These are phyloP conservation scores for Gobius niger DNA, from an alignment of 2,113 vertebrate species.

Conservation along the genomic window DNA sequence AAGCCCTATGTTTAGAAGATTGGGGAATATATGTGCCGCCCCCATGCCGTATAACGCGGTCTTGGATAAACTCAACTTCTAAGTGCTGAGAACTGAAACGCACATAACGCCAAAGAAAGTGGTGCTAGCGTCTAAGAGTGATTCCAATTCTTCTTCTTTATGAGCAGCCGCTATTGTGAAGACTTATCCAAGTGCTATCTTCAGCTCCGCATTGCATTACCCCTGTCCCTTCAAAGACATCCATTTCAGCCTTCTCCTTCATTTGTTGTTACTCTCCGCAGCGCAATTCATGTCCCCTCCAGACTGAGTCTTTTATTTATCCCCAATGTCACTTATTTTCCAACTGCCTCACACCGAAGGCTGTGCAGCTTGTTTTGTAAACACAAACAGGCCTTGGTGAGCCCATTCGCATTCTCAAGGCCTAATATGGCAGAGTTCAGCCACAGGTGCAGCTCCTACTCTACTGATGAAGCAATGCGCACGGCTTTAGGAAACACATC, in stretches of 20 bases:
- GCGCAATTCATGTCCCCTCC: constrained; percentile 34
- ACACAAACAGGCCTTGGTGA: constrained; percentile 5
- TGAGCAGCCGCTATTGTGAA: not conserved
- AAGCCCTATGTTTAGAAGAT: constrained; percentile 44
- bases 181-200: not conserved
- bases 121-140: not conserved
- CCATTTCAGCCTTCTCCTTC: constrained; percentile 22
- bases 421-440: constrained; percentile 1
- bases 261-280: constrained; percentile 27
- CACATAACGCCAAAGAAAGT: not conserved
- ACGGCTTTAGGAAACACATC: not conserved
- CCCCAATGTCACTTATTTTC: constrained; percentile 48
- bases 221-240: constrained; percentile 12
- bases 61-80: constrained; percentile 3
- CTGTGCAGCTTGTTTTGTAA: constrained; percentile 3
- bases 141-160: not conserved
- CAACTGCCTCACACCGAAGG: constrained; percentile 17
- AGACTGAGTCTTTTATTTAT: constrained; percentile 24
- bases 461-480: not conserved
- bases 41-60: constrained; percentile 31
- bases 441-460: not conserved
- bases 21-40: constrained; percentile 35
- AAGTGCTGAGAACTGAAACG: not conserved
- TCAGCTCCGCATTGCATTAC: constrained; percentile 3
- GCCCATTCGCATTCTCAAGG: not conserved